Conservation (phyloP, 2,888 invertebrate genomes). For the Scaptomyza parva region DNA sequence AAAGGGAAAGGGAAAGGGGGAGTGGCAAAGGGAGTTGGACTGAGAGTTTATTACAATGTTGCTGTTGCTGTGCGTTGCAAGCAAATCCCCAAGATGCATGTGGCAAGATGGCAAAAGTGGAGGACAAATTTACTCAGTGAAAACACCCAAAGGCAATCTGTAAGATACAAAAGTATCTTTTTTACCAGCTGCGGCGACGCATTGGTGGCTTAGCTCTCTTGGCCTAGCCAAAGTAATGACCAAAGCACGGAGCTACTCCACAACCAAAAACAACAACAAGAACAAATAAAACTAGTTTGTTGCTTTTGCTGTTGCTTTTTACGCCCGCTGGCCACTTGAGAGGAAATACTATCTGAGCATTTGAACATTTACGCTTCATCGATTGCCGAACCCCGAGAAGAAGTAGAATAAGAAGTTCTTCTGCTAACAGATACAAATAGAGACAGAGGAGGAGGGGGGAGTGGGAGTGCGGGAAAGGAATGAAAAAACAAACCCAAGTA, state of each 20-base stretch:
- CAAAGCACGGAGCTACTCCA: slow-evolving; percentile 71
- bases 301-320: slow-evolving; percentile 47
- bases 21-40: background rate
- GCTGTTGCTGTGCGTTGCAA: slow-evolving; percentile 26
- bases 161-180: slow-evolving; percentile 60
- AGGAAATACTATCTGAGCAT: slow-evolving; percentile 73
- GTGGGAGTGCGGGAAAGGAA: too few relatives aligned
- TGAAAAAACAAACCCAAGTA: slow-evolving; percentile 6
- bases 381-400: slow-evolving; percentile 59
- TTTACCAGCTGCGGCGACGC: slow-evolving; percentile 60
- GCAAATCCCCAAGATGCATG: slow-evolving; percentile 44
- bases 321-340: slow-evolving; percentile 52
- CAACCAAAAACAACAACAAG: background rate
- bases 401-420: slow-evolving; percentile 5
- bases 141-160: slow-evolving; percentile 71
- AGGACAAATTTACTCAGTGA: slow-evolving; percentile 63
- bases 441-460: too few relatives aligned
- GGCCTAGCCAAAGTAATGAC: slow-evolving; percentile 71
- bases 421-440: slow-evolving; percentile 1
- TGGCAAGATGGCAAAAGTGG: slow-evolving; percentile 26
- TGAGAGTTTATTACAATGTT: slow-evolving; percentile 51
- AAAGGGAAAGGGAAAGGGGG: background rate
- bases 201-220: slow-evolving; percentile 34
- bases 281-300: slow-evolving; percentile 10
- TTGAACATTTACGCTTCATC: slow-evolving; percentile 82